Evolutionary conservation across 2,113 vertebrate genomes (phyloP), one percentile per base, ranked within the genome.

Genomic region (Festucalex cinctus): DNA sequence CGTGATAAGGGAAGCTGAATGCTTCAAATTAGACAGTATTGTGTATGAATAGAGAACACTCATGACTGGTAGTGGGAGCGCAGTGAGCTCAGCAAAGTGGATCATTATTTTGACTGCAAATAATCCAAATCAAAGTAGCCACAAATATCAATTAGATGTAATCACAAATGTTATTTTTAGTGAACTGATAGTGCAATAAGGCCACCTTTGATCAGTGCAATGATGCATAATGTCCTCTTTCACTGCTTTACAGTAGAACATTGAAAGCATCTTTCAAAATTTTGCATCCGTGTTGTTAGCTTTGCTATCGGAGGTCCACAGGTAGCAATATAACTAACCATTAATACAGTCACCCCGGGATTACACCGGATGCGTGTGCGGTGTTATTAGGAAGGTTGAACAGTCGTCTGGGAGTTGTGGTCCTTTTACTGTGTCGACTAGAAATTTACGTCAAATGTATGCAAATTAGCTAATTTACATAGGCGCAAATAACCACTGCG

Each of bases 1-100:
- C 59, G 59, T 69, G 66, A 72, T 54, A 43, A 48, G 22, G 5
- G 54, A 65, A 70, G 39, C 24, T 68, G 41, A 78, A 70, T 64
- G 20, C 22, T 10, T 39, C 35, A 53, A 71, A 71, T 79, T 48
- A 69, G 41, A 41, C 22, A 56, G 44, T 35, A 66, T 58, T 69
- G 56, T 66, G 63, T 36, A 48, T 46, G 61, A 67, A 71, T 41
- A 67, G n/a, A 59, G 22, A 49, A 68, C 24, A 39, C 44, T 63
- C 39, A 13, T 37, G 57, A 20, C 35, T 37, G 57, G 32, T 8
- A 63, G 39, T 74, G 63, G 24, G 22, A 28, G 53, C 53, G 24
- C 12, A 14, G 53, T 28, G 24, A 28, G 53, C 24, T 16, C 24
- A 56, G 53, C 53, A 24, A 56, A 16, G 24, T 26, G 13, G 12